These are phyloP conservation scores for Eupleurogrammus muticus DNA, from an alignment of 2,797 vertebrate species.

Conservation along the genomic window DNA sequence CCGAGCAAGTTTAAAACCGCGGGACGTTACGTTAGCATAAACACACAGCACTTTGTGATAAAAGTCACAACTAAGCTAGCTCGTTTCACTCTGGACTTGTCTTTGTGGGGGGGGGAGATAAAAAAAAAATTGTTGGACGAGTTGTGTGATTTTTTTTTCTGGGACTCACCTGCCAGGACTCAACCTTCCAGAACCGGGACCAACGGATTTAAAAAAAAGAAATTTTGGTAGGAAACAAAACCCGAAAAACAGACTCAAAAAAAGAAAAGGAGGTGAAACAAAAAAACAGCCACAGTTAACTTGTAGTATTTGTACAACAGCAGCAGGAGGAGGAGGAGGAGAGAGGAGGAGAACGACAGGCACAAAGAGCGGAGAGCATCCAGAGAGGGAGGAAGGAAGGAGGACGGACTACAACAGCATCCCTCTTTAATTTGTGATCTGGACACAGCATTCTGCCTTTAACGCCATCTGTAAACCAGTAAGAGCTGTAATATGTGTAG, in stretches of 20 bases:
- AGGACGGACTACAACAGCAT: conserved; percentile 73
- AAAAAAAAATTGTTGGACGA: conserved; percentile 15
- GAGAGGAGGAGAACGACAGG: conserved; percentile 43
- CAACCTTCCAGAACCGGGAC: conserved; percentile 35
- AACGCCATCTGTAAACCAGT: conserved; percentile 46
- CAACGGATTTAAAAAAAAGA: conserved; percentile 17
- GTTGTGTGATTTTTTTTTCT: conserved; percentile 13
- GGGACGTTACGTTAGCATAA: conserved; percentile 13
- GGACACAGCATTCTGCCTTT: neutral
- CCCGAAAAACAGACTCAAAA: too few species aligned
- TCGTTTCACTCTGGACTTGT: conserved; percentile 8
- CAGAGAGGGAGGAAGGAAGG: conserved; percentile 70
- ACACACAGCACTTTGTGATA: conserved; percentile 25
- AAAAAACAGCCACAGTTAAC: conserved; percentile 13
- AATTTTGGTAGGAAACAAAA: too few species aligned
- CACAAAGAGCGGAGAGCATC: conserved; percentile 79
- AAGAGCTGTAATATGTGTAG: conserved; percentile 26
- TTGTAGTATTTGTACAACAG: conserved; percentile 35
- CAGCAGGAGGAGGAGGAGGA: conserved; percentile 43
- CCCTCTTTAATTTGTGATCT: conserved; percentile 33
- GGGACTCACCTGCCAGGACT: conserved; percentile 48
- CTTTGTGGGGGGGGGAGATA: conserved; percentile 1
- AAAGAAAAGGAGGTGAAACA: neutral
- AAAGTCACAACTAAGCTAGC: conserved; percentile 41
- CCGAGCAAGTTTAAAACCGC: conserved; percentile 29